Percentiles rank a stretch among this genome's conserved stretches.
Conservation (phyloP, 2,797 vertebrate species). For the Dicrostonyx torquatus region DNA sequence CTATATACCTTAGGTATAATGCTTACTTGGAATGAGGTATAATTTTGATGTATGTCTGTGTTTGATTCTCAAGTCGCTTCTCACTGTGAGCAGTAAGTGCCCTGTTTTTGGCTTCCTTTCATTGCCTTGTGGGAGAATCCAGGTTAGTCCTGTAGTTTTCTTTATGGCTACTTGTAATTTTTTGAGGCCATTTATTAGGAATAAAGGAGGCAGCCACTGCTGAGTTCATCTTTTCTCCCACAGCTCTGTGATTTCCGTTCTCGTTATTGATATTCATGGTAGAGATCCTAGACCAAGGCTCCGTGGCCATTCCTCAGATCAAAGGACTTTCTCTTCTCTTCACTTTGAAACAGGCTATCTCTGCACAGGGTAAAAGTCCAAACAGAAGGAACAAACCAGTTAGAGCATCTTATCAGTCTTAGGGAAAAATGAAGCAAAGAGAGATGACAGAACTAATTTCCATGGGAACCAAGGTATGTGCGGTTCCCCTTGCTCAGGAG, state of each 20-base stretch:
- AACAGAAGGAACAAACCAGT: neutral
- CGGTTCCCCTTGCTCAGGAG: neutral
- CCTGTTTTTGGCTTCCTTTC: neutral
- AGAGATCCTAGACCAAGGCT: neutral
- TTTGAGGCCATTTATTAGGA: neutral
- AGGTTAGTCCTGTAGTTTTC: neutral
- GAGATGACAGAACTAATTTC: neutral
- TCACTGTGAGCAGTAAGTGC: neutral
- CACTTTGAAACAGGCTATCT: neutral
- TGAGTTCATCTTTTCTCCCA: fast-evolving
- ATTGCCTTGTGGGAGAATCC: neutral
- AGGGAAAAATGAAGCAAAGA: neutral
- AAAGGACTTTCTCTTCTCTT: neutral
- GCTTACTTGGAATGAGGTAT: neutral
- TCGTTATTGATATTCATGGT: neutral
- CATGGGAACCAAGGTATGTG: neutral
- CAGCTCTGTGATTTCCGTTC: neutral
- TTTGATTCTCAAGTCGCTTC: neutral
- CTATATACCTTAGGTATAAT: neutral
- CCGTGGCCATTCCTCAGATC: fast-evolving
- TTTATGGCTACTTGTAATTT: neutral
- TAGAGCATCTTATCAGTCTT: neutral
- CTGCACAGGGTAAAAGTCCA: neutral
- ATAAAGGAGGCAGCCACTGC: neutral
- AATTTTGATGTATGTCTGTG: neutral